Base-by-base conservation (phyloP, 2,797 vertebrate species). In the Ctenochaetus hawaiiensis region DNA sequence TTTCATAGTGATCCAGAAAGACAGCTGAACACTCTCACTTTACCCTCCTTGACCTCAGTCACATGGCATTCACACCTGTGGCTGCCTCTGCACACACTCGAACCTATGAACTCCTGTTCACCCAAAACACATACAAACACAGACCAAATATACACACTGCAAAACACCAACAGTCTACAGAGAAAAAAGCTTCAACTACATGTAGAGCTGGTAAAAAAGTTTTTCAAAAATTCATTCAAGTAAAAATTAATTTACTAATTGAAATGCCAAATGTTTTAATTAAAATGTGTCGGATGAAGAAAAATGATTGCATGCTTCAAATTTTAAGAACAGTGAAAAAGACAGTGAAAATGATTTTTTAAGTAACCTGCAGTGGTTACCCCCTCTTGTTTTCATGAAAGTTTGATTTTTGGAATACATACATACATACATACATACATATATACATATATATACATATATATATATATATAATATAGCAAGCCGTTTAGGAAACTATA, bases 11-110 rank as follows among this genome's bases (percentile, higher is more conserved):
- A 96, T 94, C 88, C 72, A 47, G 80, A 58, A 61, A 65, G 93
- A 95, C 95, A 96, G 95, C 95, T 96, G 95, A 93, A 83, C 88
- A 93, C 94, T 95, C 95, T 95, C 94, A 87, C 92, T 94, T 95
- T 95, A 94, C 94, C 90, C 91, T 84, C 87, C 74, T 85, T 94
- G 93, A 95, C 92, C 92, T 94, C 93, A 93, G 85, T 91, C 84
- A 90, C 91, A 93, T 90, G 89, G 92, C 83, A 93, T 84, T 92
- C 86, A 91, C 94, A 95, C 93, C 95, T 95, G 95, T 94, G 94
- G 84, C 77, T 78, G 73, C 78, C 66, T 69, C 79, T 63, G 81
- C 83, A 75, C 67, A 75, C 69, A 53, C 80, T 44, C 59, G 30
- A 62, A 81, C 75, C 62, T 73, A 75, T 53, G 34, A 66, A 77